A percentile compares a stretch with the other conserved stretches of the same genome.
phyloP scores from a whole-genome alignment of 2,888 invertebrate genomes.

The Orchesellides sinensis region DNA sequence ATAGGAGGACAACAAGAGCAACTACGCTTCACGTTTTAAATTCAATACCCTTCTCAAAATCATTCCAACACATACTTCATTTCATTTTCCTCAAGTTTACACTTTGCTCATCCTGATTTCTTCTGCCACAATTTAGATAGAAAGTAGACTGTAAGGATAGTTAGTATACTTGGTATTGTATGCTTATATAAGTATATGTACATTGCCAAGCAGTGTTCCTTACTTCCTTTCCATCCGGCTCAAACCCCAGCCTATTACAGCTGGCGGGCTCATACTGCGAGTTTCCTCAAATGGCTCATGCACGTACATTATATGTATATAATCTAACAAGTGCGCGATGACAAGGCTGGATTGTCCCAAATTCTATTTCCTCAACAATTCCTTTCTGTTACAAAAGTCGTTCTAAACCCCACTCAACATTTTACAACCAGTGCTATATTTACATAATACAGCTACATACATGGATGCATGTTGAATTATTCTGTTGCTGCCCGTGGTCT shows the following conservation, averaged over 20 bases:
- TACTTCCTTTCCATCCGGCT: background rate
- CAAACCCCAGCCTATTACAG: background rate
- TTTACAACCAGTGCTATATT: conserved; percentile 28
- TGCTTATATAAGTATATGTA: background rate
- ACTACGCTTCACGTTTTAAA: no score
- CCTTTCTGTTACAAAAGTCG: conserved; percentile 28
- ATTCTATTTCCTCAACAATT: conserved; percentile 53
- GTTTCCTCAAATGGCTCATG: background rate
- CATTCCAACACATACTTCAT: background rate
- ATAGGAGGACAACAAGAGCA: no score
- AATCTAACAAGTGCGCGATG: conserved; percentile 32
- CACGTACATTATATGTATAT: background rate
- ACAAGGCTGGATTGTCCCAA: conserved; percentile 45
- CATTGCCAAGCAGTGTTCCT: background rate
- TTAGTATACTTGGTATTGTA: no score
- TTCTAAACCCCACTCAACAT: conserved; percentile 15
- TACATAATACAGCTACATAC: conserved; percentile 25
- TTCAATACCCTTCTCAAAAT: no score
- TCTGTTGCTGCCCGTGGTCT: background rate
- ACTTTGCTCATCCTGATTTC: conserved; percentile 1
- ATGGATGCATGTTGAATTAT: background rate
- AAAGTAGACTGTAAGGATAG: background rate
- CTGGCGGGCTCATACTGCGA: background rate
- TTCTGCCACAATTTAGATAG: background rate
- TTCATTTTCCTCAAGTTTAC: conserved; percentile 17